Base-by-base conservation (phyloP, 2,113 vertebrate genomes). In the Acrocephalus kingi region DNA sequence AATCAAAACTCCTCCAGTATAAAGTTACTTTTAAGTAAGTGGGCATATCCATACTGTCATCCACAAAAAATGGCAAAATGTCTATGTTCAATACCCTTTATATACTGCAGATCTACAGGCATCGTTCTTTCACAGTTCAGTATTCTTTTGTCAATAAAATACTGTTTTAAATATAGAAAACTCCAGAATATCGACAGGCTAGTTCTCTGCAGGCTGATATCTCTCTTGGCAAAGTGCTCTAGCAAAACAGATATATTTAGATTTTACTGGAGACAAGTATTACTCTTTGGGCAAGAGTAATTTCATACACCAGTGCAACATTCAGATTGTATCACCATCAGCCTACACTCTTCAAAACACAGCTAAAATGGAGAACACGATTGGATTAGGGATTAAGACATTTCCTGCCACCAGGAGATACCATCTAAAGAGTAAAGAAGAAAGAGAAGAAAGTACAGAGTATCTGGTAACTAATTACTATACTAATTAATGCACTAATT, bases 231-330 rank as follows among this genome's bases (percentile, higher is more conserved):
- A 84, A 94, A 54, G 14, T 46, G 4, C 11, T 77, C 8, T 51
- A 73, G 33, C 12, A 39, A 91, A 82, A 72, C 25, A 61, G 3
- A n/a, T 10, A 4, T 19, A 67, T 75, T 63, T 89, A 83, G 16
- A 58, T 81, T 77, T 91, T 28, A n/a, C 61, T 74, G 21, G 15
- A 80, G 41, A 66, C 27, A 11, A 23, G 6, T 22, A 88, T 76
- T 85, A 71, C 6, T 66, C 16, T 43, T 56, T 45, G 56, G 14
- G 64, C 1, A 4, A 52, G 35, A 93, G 62, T 28, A 66, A 88
- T 73, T 92, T 54, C 8, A 4, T 41, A 64, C 9, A 76, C 52
- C 49, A 85, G 3, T 0, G 0, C 20, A 87, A 37, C 11, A 16
- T 37, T 52, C n/a, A 45, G 63, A 45, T 74, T 5, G 2, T 52